Evolutionary conservation across 2,797 vertebrate species (phyloP).

Genomic region (Falco berigora): DNA sequence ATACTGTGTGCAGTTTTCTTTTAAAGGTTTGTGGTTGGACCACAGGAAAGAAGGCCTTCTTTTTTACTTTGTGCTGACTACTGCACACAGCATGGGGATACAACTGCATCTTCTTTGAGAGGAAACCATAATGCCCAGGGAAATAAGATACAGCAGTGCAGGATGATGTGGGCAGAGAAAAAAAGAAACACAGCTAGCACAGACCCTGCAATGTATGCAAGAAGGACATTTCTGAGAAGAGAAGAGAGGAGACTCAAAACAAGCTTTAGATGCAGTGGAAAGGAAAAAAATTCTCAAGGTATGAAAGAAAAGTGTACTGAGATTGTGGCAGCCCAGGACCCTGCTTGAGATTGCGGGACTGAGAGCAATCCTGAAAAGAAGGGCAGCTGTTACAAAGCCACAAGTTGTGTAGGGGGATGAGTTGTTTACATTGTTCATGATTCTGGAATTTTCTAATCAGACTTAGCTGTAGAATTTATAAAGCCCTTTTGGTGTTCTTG

Average conservation of each 20-base stretch:
- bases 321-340: background rate
- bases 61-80: background rate
- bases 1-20: too few species aligned
- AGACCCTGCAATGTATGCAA: background rate
- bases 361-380: background rate
- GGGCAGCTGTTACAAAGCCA: background rate
- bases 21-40: background rate
- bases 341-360: background rate
- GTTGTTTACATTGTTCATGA: background rate
- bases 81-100: background rate
- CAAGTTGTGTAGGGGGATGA: accelerated
- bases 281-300: background rate
- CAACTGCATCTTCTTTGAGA: background rate
- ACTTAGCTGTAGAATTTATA: background rate
- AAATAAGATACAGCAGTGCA: background rate
- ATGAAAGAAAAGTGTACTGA: background rate
- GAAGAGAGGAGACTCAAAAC: background rate
- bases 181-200: background rate
- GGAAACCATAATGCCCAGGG: background rate
- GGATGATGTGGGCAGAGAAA: background rate
- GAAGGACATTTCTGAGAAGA: background rate
- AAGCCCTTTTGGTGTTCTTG: background rate
- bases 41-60: background rate
- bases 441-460: background rate
- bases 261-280: background rate